Base-by-base conservation (phyloP, 1,140 invertebrate species). In the Drosophila navojoa region DNA sequence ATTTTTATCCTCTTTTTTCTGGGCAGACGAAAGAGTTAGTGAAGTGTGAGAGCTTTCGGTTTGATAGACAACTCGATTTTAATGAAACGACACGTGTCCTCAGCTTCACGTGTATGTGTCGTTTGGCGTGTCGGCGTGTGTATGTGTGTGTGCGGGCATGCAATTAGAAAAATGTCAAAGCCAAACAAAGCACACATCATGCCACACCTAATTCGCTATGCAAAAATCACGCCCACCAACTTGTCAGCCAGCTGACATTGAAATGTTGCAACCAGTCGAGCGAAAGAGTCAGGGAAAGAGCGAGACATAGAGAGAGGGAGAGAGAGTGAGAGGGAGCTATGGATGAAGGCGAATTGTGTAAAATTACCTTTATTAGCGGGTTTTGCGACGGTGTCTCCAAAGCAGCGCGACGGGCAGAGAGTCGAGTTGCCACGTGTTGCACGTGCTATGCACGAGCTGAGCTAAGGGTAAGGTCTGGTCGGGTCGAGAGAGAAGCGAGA, bases 151-250 rank as follows among this genome's bases (percentile, higher is more conserved):
- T 44, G 52, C 38, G 71, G 57, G 68, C 69, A 67, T 71, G 67
- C 76, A 82, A 82, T 82, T 82, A 82, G 79, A 82, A 80, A 81
- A 78, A 77, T 81, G 79, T 82, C 79, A 82, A 64, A 67, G 79
- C 55, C 79, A 81, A 81, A 78, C 74, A 64, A 68, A 69, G 72
- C 54, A 71, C 57, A 63, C 69, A 69, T 47, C 58, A 54, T 42
- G 35, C 45, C 63, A 47, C 42, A 10, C 40, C 45, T n/a, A 47
- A 52, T 38, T 69, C 44, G 27, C 45, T 55, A 72, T 59, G 70
- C 70, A 72, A 45, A 64, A 66, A 59, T 66, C 62, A 72, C 55
- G 22, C 69, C 59, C 19, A 29, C 16, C 19, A 53, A 64, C 77
- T 80, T 80, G 76, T 80, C 72, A 80, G 57, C 54, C 62, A 60